These are phyloP conservation scores for Triplophysa dalaica DNA, from an alignment of 2,113 vertebrate genomes.

Conservation along the genomic window DNA sequence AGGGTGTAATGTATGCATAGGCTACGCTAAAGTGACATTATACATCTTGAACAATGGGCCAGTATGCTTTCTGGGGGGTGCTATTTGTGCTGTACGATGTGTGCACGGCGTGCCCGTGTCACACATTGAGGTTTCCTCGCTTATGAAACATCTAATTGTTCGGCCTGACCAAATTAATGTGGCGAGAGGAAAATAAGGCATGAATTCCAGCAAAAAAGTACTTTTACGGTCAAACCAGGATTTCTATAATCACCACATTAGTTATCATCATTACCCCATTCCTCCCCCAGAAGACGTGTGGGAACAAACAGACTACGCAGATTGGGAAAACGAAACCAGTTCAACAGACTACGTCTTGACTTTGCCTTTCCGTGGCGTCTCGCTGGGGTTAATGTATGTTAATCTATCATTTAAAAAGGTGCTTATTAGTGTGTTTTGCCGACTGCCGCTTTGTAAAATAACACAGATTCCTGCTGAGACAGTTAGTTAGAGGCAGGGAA, in stretches of 20 bases:
- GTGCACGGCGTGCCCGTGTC: background rate
- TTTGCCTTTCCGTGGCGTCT: slow-evolving; percentile 39
- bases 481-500: slow-evolving; percentile 60
- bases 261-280: slow-evolving; percentile 51
- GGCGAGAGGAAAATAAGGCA: background rate
- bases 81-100: background rate
- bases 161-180: background rate
- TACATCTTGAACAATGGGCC: slow-evolving; percentile 40
- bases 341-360: slow-evolving; percentile 12
- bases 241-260: slow-evolving; percentile 27
- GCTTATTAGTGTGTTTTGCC: slow-evolving; percentile 75
- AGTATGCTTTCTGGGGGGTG: background rate
- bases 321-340: slow-evolving; percentile 45
- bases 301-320: background rate
- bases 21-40: slow-evolving; percentile 50
- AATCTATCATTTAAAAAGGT: slow-evolving; percentile 85
- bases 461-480: slow-evolving; percentile 72
- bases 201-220: background rate
- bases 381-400: slow-evolving; percentile 55
- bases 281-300: background rate
- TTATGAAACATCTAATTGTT: background rate
- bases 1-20: slow-evolving; percentile 56
- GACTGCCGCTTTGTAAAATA: slow-evolving; percentile 83
- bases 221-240: slow-evolving; percentile 26
- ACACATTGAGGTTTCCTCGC: slow-evolving; percentile 1